A percentile compares a stretch with the other conserved stretches of the same genome.
Evolutionary conservation across 2,113 vertebrate species (phyloP).

Genomic region (Pongo abelii): DNA sequence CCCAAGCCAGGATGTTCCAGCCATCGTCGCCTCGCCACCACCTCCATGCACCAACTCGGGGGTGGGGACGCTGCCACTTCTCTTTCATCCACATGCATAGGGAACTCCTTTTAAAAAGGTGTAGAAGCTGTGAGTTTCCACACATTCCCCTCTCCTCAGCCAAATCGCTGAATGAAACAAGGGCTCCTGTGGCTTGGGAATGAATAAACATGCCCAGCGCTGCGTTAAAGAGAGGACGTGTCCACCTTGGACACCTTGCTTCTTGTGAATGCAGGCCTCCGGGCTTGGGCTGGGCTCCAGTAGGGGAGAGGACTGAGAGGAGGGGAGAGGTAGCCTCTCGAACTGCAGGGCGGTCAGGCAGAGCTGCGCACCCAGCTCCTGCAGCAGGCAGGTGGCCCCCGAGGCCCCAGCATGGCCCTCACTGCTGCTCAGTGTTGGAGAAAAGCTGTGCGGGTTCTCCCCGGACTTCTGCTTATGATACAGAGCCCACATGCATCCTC

Average conservation of each 20-base stretch:
- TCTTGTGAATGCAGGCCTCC: no score
- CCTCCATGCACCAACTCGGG: accelerated
- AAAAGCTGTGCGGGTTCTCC: background rate
- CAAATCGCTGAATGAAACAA: accelerated
- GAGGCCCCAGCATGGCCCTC: background rate
- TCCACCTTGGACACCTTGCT: no score
- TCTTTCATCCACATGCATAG: accelerated
- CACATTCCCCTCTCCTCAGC: accelerated
- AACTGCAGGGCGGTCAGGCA: background rate
- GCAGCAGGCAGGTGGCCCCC: background rate
- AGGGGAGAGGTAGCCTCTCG: background rate
- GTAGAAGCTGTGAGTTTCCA: accelerated
- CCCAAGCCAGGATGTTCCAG: background rate
- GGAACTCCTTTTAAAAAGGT: background rate
- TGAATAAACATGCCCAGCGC: accelerated
- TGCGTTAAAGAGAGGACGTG: accelerated
- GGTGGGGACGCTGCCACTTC: accelerated
- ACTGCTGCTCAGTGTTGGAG: background rate
- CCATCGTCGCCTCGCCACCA: accelerated
- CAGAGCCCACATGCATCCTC: background rate
- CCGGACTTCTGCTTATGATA: background rate
- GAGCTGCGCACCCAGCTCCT: accelerated
- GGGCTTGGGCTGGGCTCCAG: background rate
- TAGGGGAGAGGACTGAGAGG: background rate
- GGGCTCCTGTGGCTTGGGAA: background rate